Evolutionary conservation across 2,113 vertebrate genomes (phyloP).

Genomic region (Ploceus nigricollis): DNA sequence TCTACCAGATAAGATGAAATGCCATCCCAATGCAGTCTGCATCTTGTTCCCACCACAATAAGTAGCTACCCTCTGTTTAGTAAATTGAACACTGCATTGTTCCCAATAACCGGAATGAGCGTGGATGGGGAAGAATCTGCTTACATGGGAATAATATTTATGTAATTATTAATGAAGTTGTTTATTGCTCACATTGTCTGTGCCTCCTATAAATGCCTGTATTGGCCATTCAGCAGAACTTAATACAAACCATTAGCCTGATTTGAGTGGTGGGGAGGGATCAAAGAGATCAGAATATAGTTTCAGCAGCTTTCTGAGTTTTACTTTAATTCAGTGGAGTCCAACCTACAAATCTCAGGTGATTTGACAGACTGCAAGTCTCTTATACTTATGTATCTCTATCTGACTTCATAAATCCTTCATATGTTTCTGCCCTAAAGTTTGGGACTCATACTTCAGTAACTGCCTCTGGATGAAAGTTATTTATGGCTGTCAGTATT

Average conservation of each 20-base stretch:
- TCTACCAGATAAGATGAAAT: slow-evolving; percentile 52
- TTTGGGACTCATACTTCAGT: neutral
- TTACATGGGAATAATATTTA: slow-evolving; percentile 7
- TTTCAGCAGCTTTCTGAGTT: slow-evolving; percentile 22
- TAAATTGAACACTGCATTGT: neutral
- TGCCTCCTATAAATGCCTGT: neutral
- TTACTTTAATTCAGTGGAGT: neutral
- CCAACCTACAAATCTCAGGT: neutral
- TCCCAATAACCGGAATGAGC: neutral
- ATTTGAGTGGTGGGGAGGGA: neutral
- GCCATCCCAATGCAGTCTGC: slow-evolving; percentile 39
- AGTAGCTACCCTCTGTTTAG: neutral
- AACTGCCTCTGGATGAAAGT: neutral
- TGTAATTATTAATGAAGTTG: slow-evolving; percentile 49
- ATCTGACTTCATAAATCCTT: slow-evolving; percentile 27
- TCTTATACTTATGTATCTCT: neutral
- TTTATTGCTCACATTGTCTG: slow-evolving; percentile 20
- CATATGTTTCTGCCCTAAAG: neutral
- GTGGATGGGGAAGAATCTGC: neutral
- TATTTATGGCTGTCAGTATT: neutral
- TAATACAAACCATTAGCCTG: slow-evolving; percentile 8
- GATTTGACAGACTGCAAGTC: neutral
- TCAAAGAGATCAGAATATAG: neutral
- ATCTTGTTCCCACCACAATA: neutral
- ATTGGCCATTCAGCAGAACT: slow-evolving; percentile 21